Evolutionary conservation across 2,113 vertebrate genomes (phyloP), one percentile per base, ranked within the genome.

Genomic region (Alligator sinensis): DNA sequence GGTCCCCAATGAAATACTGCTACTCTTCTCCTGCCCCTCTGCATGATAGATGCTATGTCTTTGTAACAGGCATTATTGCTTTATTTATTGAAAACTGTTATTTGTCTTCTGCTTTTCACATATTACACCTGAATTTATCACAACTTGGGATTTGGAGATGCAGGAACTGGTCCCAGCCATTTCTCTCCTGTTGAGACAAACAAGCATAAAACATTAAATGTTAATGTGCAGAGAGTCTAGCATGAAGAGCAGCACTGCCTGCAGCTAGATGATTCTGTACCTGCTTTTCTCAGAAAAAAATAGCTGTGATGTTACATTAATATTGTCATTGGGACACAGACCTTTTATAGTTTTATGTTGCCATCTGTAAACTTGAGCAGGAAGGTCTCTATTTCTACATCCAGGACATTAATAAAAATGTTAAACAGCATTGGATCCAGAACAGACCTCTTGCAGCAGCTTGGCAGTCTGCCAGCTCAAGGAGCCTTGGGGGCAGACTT

Each of bases 81-180:
- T 28, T 34, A 11, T 64, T n/a, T 25, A 57, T 54, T 57, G 64
- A 19, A 64, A 25, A 16, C 30, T 68, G 64, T 34, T 34, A 57
- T 54, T 64, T 21, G 59, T 75, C 58, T 54, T 64, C 47, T 55
- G 24, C 27, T 57, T 58, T 18, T 77, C 82, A 68, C 61, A 27
- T 79, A n/a, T 9, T 25, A 21, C 21, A 72, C 25, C 57, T 30
- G 59, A 21, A 70, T 15, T 28, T 28, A 55, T 92, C 90, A 95
- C 47, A 96, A 82, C 74, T 78, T 96, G 86, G 93, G 80, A 17
- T 54, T 87, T 19, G n/a, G 1, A 1, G 34, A 61, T 58, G 76
- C 57, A 14, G 97, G 97, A 8, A 89, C 92, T 25, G 97, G 97
- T 4, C 97, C 97, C 94, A 96, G 86, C 97, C 97, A 97, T 89